Conservation (phyloP, 2,888 invertebrate genomes). For the Xestia rhomboidea region DNA sequence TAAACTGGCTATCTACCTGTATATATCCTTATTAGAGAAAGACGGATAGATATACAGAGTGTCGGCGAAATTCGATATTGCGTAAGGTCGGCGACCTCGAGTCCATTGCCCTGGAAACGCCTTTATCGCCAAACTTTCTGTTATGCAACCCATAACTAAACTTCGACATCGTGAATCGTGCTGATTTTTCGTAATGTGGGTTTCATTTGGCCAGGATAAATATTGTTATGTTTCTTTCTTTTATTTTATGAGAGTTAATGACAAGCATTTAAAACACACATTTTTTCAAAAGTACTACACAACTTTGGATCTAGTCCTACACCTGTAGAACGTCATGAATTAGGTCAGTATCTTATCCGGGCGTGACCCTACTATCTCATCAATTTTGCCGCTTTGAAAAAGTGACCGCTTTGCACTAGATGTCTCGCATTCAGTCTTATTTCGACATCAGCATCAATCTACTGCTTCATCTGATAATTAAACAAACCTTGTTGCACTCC, state of each 20-base stretch:
- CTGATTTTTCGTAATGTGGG: not conserved
- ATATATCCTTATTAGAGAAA: not conserved
- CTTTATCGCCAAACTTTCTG: not conserved
- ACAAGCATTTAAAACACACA: not conserved
- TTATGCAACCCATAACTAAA: not conserved
- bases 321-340: not conserved
- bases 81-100: too few species aligned
- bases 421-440: not conserved
- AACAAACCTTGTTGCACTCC: not conserved
- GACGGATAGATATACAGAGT: not conserved
- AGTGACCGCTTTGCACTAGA: not conserved
- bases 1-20: not conserved
- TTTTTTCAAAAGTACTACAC: not conserved
- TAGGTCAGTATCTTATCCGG: not conserved
- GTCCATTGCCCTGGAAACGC: not conserved
- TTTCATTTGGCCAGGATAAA: not conserved
- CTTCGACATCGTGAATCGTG: not conserved
- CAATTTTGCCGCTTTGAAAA: too few species aligned
- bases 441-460: not conserved
- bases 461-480: not conserved
- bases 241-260: not conserved
- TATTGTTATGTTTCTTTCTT: not conserved
- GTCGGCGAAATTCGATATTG: not conserved
- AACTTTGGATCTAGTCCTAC: not conserved
- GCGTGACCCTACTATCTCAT: not conserved